Conservation (phyloP, 2,113 vertebrate species). For the Lipophrys pholis region DNA sequence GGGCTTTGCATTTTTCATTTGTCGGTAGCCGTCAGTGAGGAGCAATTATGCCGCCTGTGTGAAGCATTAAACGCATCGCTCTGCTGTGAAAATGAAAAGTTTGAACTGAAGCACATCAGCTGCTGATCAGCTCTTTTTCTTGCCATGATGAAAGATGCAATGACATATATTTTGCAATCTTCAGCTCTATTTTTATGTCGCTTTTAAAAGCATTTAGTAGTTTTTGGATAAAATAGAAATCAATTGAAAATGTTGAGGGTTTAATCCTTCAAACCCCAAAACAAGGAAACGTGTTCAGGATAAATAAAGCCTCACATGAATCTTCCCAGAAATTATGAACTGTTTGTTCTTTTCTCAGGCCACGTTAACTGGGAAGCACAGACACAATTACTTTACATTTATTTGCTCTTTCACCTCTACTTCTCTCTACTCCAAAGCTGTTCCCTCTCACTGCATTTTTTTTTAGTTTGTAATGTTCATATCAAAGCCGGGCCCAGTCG, state of each 20-base stretch:
- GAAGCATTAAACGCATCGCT: not conserved
- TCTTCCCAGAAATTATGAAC: no score
- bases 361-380: no score
- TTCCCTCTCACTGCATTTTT: not conserved
- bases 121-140: constrained; percentile 2
- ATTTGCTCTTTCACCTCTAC: not conserved
- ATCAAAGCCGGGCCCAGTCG: constrained; percentile 19
- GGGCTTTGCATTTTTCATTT: not conserved
- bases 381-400: not conserved
- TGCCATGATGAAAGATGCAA: not conserved
- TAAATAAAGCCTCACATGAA: no score
- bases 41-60: not conserved
- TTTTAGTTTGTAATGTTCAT: constrained; percentile 10
- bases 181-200: constrained; percentile 14
- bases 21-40: not conserved
- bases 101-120: constrained; percentile 4
- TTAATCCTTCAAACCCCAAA: not conserved
- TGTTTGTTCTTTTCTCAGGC: no score
- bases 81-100: constrained; percentile 7
- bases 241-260: not conserved
- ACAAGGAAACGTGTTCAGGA: no score
- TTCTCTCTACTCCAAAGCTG: not conserved
- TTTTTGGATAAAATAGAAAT: not conserved
- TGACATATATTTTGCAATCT: constrained; percentile 2
- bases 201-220: not conserved